A percentile compares a stretch with the other conserved stretches of the same genome.
phyloP scores from a whole-genome alignment of 2,797 vertebrate species.

The Poliocrania exsul region DNA sequence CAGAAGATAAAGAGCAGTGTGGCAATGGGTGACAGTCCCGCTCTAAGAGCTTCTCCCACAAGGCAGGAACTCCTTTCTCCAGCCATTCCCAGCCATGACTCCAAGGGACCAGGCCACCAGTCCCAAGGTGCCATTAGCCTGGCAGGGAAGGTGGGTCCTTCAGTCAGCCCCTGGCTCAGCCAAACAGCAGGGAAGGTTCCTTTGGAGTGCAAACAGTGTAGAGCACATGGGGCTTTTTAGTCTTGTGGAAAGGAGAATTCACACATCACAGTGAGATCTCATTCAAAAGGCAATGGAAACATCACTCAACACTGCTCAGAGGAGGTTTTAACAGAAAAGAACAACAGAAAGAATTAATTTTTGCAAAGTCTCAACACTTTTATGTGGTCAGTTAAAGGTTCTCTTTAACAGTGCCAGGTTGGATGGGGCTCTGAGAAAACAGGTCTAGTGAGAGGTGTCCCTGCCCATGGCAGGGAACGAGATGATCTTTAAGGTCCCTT shows the following conservation, averaged over 20 bases:
- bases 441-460: neutral
- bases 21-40: neutral
- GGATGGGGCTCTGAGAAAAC: neutral
- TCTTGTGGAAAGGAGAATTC: neutral
- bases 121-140: neutral
- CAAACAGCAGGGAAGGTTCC: neutral
- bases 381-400: neutral
- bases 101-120: neutral
- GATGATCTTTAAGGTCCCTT: neutral
- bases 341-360: neutral
- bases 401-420: neutral
- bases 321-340: fast-evolving
- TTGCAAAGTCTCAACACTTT: neutral
- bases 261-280: neutral
- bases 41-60: neutral
- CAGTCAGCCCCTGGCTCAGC: neutral
- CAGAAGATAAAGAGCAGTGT: neutral
- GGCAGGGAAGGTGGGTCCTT: neutral
- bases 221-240: neutral
- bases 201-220: neutral
- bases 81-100: neutral
- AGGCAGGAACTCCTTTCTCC: neutral
- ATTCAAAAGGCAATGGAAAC: neutral
- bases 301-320: too few relatives aligned
- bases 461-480: neutral